Base-by-base conservation (phyloP, 1,140 invertebrate genomes). In the fruit fly (Drosophila melanogaster) region DNA sequence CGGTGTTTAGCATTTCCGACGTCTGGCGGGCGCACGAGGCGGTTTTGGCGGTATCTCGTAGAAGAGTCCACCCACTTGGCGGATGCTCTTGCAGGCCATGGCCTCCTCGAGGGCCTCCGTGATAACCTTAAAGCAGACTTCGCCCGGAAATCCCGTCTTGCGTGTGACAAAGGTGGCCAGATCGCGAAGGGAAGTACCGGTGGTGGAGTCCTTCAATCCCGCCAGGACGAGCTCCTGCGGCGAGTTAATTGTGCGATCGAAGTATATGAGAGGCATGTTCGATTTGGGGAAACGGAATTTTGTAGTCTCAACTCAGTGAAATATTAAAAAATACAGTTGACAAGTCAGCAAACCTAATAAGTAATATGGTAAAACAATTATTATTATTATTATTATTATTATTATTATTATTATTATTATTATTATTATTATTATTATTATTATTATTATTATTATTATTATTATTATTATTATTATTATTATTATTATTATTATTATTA, bases 101-200 rank as follows among this genome's bases (percentile, higher is more conserved):
- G 64, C 60, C 41, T 61, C 33, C 10, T 65, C n/a, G 19, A 83
- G 53, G 3, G 60, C 54, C 24, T 67, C 54, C 8, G 8, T 14
- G 5, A 71, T 75, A 43, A 79, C 49, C 60, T 66, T 75, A n/a
- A 43, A 37, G 49, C 75, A 76, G 47, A 79, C 70, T 14, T 50
- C 19, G 14, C 46, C 47, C 14, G 79, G 57, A 55, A 66, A 76
- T 10, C 55, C 40, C 3, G 59, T 78, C 50, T 46, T 56, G 0
- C n/a, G 22, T 26, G 40, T 35, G n/a, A 71, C 61, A 55, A 47
- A 71, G 15, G 46, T 30, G 8, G 55, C 49, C 14, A 77, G 26
- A 2, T 71, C 24, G 0, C 8, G 11, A 10, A 79, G 17, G 0
- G 56, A 40, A 8, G 22, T 30, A 1, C 56, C 38, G 4, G 26